Evolutionary conservation across 2,888 invertebrate genomes (phyloP).

Genomic region (Cyclophora punctaria): DNA sequence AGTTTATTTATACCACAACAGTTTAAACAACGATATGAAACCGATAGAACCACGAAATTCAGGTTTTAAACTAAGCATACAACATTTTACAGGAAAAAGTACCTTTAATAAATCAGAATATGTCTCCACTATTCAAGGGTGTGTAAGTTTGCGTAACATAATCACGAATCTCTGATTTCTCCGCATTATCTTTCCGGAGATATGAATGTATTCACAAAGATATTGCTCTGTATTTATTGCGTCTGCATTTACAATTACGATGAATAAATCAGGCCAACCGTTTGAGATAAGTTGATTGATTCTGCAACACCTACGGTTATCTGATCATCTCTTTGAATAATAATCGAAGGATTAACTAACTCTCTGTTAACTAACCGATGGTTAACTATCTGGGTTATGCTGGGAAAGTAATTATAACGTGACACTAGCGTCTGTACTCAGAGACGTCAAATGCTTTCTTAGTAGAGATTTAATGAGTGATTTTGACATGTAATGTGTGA

Average conservation of each 20-base stretch:
- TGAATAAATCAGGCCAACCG: conserved; percentile 10
- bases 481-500: too few relatives aligned
- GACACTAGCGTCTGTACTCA: too few relatives aligned
- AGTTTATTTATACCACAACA: too few relatives aligned
- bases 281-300: conserved; percentile 21
- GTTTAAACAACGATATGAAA: too few relatives aligned
- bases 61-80: too few relatives aligned
- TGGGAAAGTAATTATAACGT: too few relatives aligned
- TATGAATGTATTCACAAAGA: conserved; percentile 55
- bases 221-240: conserved; percentile 37
- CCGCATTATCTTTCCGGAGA: conserved; percentile 47
- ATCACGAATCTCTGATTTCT: conserved; percentile 33
- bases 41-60: too few relatives aligned
- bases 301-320: conserved; percentile 12
- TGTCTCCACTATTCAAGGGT: conserved; percentile 20
- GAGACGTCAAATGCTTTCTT: too few relatives aligned
- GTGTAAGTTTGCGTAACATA: conserved; percentile 42
- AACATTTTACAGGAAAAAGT: too few relatives aligned
- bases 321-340: neutral
- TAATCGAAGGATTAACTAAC: neutral
- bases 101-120: conserved; percentile 27
- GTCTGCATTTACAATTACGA: conserved; percentile 31
- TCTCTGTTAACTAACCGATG: too few relatives aligned
- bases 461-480: too few relatives aligned
- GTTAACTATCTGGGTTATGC: too few relatives aligned